Evolutionary conservation across 2,113 vertebrate genomes (phyloP).

Genomic region (Xiphophorus couchianus): DNA sequence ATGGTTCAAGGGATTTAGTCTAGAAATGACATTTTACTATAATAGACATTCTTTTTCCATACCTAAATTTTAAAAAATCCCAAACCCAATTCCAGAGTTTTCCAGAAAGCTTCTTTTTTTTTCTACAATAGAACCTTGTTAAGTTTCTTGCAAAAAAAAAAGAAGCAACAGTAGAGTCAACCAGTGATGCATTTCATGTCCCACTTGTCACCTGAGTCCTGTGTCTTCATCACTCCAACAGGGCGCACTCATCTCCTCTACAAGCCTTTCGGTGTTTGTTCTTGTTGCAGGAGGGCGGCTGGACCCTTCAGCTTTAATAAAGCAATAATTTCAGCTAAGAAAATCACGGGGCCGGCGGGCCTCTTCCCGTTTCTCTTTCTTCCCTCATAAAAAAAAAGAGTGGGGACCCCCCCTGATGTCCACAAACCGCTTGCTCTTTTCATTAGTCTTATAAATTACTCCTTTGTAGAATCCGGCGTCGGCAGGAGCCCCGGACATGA

Average conservation of each 20-base stretch:
- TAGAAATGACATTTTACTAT: neutral
- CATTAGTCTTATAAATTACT: slow-evolving; percentile 83
- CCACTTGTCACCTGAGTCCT: slow-evolving; percentile 44
- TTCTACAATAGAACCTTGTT: neutral
- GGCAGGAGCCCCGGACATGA: slow-evolving; percentile 81
- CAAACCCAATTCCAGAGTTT: neutral
- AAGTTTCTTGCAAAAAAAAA: neutral
- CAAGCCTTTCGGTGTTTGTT: slow-evolving; percentile 73
- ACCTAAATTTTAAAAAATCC: neutral
- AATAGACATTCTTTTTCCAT: neutral
- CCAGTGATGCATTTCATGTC: neutral
- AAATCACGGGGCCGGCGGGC: slow-evolving; percentile 52
- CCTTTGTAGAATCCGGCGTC: slow-evolving; percentile 81
- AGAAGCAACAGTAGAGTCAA: neutral
- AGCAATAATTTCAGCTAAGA: slow-evolving; percentile 77
- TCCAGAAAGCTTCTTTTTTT: neutral
- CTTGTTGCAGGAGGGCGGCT: slow-evolving; percentile 58
- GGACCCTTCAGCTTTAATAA: slow-evolving; percentile 73
- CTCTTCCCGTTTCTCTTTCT: slow-evolving; percentile 76
- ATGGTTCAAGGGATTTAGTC: neutral
- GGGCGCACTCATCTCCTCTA: slow-evolving; percentile 58
- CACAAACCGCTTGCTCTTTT: slow-evolving; percentile 81
- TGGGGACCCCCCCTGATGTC: slow-evolving; percentile 71
- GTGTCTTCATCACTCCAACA: slow-evolving; percentile 58
- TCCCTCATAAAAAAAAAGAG: slow-evolving; percentile 67